A percentile compares a stretch with the other conserved stretches of the same genome.
These are phyloP conservation scores for Salarias fasciatus DNA, from an alignment of 2,797 vertebrate genomes.

Conservation along the genomic window DNA sequence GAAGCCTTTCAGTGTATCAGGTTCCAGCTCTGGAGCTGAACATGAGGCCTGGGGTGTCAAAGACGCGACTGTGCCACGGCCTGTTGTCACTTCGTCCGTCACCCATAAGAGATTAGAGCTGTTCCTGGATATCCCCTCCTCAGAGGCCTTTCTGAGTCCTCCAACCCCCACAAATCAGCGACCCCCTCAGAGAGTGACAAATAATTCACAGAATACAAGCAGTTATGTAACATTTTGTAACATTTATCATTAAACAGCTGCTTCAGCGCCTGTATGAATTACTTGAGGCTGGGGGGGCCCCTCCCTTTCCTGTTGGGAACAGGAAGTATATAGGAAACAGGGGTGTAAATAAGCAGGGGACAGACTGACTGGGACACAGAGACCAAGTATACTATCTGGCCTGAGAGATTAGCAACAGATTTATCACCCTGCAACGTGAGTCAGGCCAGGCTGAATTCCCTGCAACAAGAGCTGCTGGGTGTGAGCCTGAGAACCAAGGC, in stretches of 20 bases:
- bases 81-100: slow-evolving; percentile 75
- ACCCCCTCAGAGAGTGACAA: slow-evolving; percentile 26
- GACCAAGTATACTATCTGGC: slow-evolving; percentile 72
- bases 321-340: slow-evolving; percentile 69
- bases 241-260: slow-evolving; percentile 40
- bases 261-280: slow-evolving; percentile 37
- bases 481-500: slow-evolving; percentile 64
- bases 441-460: slow-evolving; percentile 67
- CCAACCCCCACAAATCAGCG: slow-evolving; percentile 26
- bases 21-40: slow-evolving; percentile 56
- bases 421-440: slow-evolving; percentile 81
- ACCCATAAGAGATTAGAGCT: slow-evolving; percentile 70
- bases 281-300: slow-evolving; percentile 40
- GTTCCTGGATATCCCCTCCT: slow-evolving; percentile 53
- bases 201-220: slow-evolving; percentile 9
- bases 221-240: slow-evolving; percentile 6
- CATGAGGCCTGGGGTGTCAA: slow-evolving; percentile 61
- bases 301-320: slow-evolving; percentile 68
- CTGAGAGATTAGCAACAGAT: slow-evolving; percentile 80
- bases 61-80: slow-evolving; percentile 66
- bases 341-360: slow-evolving; percentile 74
- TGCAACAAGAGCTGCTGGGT: slow-evolving; percentile 71
- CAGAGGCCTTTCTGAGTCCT: slow-evolving; percentile 39
- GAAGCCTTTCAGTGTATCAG: slow-evolving; percentile 37
- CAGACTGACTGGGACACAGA: slow-evolving; percentile 65